Conservation (phyloP, 2,113 vertebrate genomes). For the Orthochromis malagaraziensis region DNA sequence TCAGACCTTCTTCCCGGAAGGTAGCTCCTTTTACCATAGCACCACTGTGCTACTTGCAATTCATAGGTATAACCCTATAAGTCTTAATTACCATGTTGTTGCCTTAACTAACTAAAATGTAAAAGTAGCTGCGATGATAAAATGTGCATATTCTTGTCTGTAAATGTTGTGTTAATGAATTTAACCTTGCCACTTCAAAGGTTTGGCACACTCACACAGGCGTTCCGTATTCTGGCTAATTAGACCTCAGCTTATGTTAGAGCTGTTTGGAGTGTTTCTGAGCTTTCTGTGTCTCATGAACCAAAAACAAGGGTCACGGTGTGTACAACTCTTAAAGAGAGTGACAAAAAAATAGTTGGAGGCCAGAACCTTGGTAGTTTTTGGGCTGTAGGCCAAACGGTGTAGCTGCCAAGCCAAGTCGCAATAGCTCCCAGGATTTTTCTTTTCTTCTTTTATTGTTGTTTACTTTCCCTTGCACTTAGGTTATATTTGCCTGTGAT, state of each 20-base stretch:
- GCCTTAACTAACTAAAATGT: neutral
- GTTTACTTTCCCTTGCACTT: neutral
- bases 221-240: neutral
- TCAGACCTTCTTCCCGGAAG: neutral
- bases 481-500: neutral
- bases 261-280: neutral
- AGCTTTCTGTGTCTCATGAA: neutral
- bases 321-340: neutral
- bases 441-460: neutral
- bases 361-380: neutral
- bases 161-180: neutral
- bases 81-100: neutral
- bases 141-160: neutral
- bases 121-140: neutral
- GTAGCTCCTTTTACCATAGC: neutral
- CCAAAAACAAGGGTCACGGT: neutral
- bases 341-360: neutral
- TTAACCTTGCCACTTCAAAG: neutral
- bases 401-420: neutral
- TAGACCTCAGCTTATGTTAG: neutral
- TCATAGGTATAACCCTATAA: neutral
- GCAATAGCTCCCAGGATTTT: neutral
- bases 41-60: neutral
- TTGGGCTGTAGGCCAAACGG: neutral
- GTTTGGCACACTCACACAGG: neutral